A percentile compares a stretch with the other conserved stretches of the same genome.
phyloP scores from a whole-genome alignment of 2,888 invertebrate genomes.

The Drosophila prolongata region DNA sequence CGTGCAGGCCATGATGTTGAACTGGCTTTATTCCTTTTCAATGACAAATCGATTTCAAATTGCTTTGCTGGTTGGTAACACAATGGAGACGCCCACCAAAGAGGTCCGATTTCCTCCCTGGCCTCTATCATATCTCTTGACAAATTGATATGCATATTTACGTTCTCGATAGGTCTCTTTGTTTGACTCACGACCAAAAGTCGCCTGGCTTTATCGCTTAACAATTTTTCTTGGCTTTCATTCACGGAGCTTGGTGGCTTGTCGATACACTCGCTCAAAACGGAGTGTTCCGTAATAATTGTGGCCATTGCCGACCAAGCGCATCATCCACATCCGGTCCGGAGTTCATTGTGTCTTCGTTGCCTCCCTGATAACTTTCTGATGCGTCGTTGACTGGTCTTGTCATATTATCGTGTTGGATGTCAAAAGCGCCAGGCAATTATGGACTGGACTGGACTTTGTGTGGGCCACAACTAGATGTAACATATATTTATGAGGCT shows the following conservation, averaged over 20 bases:
- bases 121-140: constrained; percentile 62
- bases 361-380: constrained; percentile 57
- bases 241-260: constrained; percentile 40
- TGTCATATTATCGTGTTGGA: constrained; percentile 78
- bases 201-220: constrained; percentile 60
- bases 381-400: constrained; percentile 69
- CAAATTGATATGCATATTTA: constrained; percentile 70
- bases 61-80: constrained; percentile 43
- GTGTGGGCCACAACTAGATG: constrained; percentile 57
- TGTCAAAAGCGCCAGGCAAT: constrained; percentile 68
- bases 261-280: constrained; percentile 53
- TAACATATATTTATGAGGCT: constrained; percentile 63
- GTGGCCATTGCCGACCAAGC: constrained; percentile 29
- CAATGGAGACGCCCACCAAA: constrained; percentile 58
- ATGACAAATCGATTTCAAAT: constrained; percentile 68
- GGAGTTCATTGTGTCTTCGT: constrained; percentile 24
- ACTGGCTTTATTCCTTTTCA: neutral
- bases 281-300: neutral
- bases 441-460: constrained; percentile 47
- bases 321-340: constrained; percentile 53
- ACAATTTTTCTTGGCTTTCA: constrained; percentile 55
- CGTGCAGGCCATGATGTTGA: no score
- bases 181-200: constrained; percentile 38
- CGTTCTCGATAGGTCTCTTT: constrained; percentile 57
- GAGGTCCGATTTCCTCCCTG: constrained; percentile 3